Evolutionary conservation across 2,797 vertebrate species (phyloP).

Genomic region (Pristis pectinata): DNA sequence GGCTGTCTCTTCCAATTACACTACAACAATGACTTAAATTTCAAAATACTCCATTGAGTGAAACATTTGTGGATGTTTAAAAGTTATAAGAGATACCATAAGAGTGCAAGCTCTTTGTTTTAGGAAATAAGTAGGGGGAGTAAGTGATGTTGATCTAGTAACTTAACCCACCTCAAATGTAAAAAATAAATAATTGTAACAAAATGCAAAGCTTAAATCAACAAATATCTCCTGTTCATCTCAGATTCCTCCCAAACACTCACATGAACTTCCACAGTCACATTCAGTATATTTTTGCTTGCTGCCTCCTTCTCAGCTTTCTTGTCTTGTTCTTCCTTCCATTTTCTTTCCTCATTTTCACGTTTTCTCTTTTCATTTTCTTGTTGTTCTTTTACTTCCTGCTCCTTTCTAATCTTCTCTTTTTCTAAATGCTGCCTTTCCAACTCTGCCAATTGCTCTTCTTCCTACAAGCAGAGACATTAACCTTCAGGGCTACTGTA

Average conservation of each 20-base stretch:
- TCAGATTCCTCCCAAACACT: not conserved
- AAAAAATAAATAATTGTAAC: not conserved
- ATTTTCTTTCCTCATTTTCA: constrained; percentile 48
- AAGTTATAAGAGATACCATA: not conserved
- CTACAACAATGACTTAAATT: not conserved
- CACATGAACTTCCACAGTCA: constrained; percentile 54
- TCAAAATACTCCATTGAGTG: not conserved
- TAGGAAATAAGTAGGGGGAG: not conserved
- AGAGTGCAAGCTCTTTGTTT: not conserved
- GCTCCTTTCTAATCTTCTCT: constrained; percentile 36
- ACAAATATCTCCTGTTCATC: not conserved
- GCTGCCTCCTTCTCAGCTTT: constrained; percentile 44
- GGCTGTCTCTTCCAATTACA: not conserved
- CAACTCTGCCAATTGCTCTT: constrained; percentile 42
- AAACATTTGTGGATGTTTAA: not conserved
- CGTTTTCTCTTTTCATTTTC: constrained; percentile 38
- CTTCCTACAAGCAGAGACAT: constrained; percentile 34
- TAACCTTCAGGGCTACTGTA: not conserved
- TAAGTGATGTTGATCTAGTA: not conserved
- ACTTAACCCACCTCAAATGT: not conserved
- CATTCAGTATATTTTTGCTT: constrained; percentile 43
- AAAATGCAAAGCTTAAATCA: not conserved
- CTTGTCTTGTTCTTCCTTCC: constrained; percentile 41
- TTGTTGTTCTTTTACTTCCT: constrained; percentile 39
- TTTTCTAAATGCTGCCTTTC: constrained; percentile 40